These are phyloP conservation scores for Cartodere bifasciata DNA, from an alignment of 2,888 invertebrate species.

Conservation along the genomic window DNA sequence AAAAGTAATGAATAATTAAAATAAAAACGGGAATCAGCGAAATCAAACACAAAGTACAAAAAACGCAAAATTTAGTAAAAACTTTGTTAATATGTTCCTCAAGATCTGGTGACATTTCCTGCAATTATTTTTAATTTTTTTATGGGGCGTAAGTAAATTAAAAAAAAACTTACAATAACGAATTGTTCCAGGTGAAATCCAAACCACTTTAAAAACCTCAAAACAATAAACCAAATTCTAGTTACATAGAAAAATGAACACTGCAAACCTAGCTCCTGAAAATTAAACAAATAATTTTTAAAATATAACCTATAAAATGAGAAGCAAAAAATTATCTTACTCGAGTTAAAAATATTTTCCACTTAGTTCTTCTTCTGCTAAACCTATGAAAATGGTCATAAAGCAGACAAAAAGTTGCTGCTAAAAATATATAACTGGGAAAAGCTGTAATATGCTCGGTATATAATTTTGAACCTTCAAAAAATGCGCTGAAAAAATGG, in stretches of 20 bases:
- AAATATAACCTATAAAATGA: neutral
- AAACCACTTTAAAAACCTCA: slow-evolving; percentile 20
- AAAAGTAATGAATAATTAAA: slow-evolving; percentile 18
- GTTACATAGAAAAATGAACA: slow-evolving; percentile 28
- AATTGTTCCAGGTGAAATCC: slow-evolving; percentile 15
- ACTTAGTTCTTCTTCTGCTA: slow-evolving; percentile 17
- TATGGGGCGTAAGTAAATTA: slow-evolving; percentile 1
- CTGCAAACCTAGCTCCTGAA: slow-evolving; percentile 27
- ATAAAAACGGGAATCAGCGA: slow-evolving; percentile 22
- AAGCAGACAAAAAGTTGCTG: slow-evolving; percentile 19
- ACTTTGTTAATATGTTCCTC: slow-evolving; percentile 19
- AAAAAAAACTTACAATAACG: slow-evolving; percentile 15
- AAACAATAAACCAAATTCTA: slow-evolving; percentile 25
- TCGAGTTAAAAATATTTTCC: slow-evolving; percentile 20
- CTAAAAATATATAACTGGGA: slow-evolving; percentile 21
- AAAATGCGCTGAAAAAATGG: slow-evolving; percentile 16
- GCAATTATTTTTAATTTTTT: slow-evolving; percentile 8
- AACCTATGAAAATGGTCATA: slow-evolving; percentile 19
- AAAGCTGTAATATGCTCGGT: slow-evolving; percentile 16
- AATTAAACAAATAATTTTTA: slow-evolving; percentile 9
- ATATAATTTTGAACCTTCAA: slow-evolving; percentile 16
- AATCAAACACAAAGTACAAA: slow-evolving; percentile 16
- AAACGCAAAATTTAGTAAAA: slow-evolving; percentile 17
- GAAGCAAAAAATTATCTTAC: slow-evolving; percentile 15
- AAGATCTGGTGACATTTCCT: slow-evolving; percentile 14